A percentile compares a stretch with the other conserved stretches of the same genome.
These are phyloP conservation scores for Thermophis baileyi DNA, from an alignment of 2,113 vertebrate genomes.

Conservation along the genomic window DNA sequence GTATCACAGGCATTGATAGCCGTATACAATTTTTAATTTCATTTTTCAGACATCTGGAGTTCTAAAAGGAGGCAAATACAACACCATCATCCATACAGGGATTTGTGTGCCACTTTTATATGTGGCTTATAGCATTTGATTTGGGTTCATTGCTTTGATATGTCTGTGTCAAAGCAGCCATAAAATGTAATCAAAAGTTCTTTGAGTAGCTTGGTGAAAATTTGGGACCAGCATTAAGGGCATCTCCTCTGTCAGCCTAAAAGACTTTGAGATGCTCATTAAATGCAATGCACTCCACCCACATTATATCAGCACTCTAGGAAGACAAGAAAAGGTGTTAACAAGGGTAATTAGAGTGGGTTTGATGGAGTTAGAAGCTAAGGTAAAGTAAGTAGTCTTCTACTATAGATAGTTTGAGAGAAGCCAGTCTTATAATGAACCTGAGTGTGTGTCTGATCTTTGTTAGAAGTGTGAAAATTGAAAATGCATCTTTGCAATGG, in stretches of 20 bases:
- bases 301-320: constrained; percentile 23
- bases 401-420: constrained; percentile 31
- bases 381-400: constrained; percentile 32
- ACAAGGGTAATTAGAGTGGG: constrained; percentile 31
- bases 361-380: constrained; percentile 30
- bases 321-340: constrained; percentile 30
- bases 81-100: neutral
- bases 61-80: neutral
- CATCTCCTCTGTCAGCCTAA: constrained; percentile 2
- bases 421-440: constrained; percentile 40
- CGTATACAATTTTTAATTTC: constrained; percentile 15
- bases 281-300: constrained; percentile 21
- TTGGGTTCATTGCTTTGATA: constrained; percentile 11
- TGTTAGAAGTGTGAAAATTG: constrained; percentile 42
- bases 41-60: constrained; percentile 30
- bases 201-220: constrained; percentile 28
- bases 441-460: constrained; percentile 23
- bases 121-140: neutral
- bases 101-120: constrained; percentile 16
- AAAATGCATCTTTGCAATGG: constrained; percentile 34
- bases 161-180: constrained; percentile 8
- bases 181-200: constrained; percentile 19
- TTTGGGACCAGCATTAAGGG: constrained; percentile 13
- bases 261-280: constrained; percentile 34
- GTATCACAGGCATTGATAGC: neutral